phyloP scores from a whole-genome alignment of 2,797 vertebrate species.

The Moxostoma hubbsi region DNA sequence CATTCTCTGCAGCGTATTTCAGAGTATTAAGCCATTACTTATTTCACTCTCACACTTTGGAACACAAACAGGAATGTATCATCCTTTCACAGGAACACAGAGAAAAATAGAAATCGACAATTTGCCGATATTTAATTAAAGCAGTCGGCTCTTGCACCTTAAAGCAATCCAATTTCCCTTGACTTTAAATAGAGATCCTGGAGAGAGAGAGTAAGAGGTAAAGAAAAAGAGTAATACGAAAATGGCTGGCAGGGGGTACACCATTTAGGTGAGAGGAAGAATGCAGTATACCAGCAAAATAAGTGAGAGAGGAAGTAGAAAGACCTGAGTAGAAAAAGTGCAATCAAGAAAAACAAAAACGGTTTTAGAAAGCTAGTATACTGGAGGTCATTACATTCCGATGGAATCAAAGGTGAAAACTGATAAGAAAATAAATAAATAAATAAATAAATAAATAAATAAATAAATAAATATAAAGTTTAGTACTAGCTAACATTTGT shows the following conservation, averaged over 20 bases:
- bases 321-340: background rate
- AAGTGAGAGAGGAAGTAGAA: conserved; percentile 11
- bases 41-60: background rate
- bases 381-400: no score
- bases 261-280: conserved; percentile 14
- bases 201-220: conserved; percentile 35
- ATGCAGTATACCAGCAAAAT: conserved; percentile 1
- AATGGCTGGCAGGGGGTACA: background rate
- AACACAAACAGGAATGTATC: background rate
- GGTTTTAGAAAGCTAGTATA: no score
- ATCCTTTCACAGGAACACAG: conserved; percentile 67
- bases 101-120: conserved; percentile 80
- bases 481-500: no score
- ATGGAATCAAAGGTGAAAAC: no score
- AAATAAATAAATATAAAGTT: no score
- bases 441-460: no score
- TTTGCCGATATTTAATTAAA: conserved; percentile 90
- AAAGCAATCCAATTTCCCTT: conserved; percentile 69
- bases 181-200: conserved; percentile 72
- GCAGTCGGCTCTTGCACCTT: conserved; percentile 78
- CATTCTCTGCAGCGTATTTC: conserved; percentile 12
- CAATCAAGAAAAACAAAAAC: background rate
- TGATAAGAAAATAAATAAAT: no score
- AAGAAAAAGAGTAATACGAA: conserved; percentile 9
- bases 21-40: conserved; percentile 6